phyloP scores from a whole-genome alignment of 2,888 invertebrate species.

The Lasius platythorax region DNA sequence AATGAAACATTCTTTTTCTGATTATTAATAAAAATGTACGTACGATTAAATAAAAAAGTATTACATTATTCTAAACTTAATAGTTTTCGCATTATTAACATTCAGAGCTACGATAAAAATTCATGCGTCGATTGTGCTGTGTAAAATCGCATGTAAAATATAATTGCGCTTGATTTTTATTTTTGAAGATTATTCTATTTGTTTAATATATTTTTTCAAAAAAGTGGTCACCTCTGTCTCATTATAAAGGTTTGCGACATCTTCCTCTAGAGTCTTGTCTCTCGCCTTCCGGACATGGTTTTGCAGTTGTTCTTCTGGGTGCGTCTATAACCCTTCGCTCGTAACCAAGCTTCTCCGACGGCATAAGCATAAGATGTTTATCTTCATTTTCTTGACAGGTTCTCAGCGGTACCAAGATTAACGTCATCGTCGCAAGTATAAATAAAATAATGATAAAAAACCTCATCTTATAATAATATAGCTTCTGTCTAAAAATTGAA shows the following conservation, averaged over 20 bases:
- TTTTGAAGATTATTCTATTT: neutral
- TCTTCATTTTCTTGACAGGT: neutral
- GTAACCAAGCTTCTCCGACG: neutral
- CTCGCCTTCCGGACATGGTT: constrained; percentile 1
- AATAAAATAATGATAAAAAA: neutral
- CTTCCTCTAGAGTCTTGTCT: neutral
- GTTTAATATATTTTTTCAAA: neutral
- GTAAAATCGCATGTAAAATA: neutral
- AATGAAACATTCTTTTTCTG: neutral
- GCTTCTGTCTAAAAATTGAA: neutral
- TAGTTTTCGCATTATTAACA: neutral
- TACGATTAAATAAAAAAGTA: neutral
- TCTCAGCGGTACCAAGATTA: neutral
- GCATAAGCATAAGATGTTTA: neutral
- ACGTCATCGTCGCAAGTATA: neutral
- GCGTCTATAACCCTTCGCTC: neutral
- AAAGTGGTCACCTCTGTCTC: neutral
- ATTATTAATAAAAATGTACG: neutral
- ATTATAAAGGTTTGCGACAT: neutral
- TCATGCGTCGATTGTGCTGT: neutral
- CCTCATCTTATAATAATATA: neutral
- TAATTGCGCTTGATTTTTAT: neutral
- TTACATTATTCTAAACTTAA: neutral
- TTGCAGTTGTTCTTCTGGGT: neutral
- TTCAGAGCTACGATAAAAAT: neutral